Percentiles rank a stretch among this genome's conserved stretches.
phyloP scores from a whole-genome alignment of 2,888 invertebrate genomes.

The Loripinus fragilis region DNA sequence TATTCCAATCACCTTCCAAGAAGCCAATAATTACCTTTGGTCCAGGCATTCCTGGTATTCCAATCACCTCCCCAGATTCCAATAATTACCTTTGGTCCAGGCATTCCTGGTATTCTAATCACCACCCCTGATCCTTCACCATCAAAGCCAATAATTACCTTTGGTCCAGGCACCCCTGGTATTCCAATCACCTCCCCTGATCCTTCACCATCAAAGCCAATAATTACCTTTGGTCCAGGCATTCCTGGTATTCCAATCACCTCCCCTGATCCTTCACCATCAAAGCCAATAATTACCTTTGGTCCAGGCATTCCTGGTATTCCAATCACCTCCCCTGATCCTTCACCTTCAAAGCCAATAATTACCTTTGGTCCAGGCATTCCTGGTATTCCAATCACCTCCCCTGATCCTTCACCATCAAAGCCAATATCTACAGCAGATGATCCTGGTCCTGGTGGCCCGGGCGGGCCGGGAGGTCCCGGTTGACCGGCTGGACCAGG shows the following conservation, averaged over 20 bases:
- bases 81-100: constrained; percentile 37
- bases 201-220: no score
- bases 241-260: no score
- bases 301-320: no score
- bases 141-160: constrained; percentile 33
- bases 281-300: no score
- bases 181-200: no score
- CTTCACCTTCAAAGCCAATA: no score
- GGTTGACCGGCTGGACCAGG: constrained; percentile 45
- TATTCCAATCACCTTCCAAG: no score
- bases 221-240: no score
- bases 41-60: constrained; percentile 57
- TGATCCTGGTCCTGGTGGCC: constrained; percentile 36
- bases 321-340: no score
- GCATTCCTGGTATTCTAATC: constrained; percentile 48
- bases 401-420: constrained; percentile 54
- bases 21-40: constrained; percentile 6
- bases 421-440: constrained; percentile 27
- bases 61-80: constrained; percentile 54
- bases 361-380: constrained; percentile 41
- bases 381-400: constrained; percentile 53
- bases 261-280: no score
- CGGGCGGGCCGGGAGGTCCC: constrained; percentile 56
- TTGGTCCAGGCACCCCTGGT: constrained; percentile 33
- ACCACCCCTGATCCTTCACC: constrained; percentile 55